Conservation (phyloP, 2,113 vertebrate species). For the Platysternon megacephalum region DNA sequence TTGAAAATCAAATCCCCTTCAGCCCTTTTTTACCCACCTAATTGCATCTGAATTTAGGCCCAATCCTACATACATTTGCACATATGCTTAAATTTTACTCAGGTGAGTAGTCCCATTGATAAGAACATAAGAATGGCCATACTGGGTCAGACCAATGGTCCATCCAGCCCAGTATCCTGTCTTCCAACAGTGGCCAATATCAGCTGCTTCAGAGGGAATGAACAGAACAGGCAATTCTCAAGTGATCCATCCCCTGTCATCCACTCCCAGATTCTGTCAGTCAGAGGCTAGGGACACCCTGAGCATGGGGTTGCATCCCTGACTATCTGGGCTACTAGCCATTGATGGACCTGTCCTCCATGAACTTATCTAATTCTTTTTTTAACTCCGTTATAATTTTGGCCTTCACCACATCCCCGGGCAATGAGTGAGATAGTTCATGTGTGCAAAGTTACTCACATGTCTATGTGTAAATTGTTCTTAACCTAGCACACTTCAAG, state of each 20-base stretch:
- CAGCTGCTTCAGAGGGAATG: not conserved
- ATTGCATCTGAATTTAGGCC: not conserved
- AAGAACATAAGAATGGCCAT: not conserved
- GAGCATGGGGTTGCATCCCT: not conserved
- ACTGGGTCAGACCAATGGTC: not conserved
- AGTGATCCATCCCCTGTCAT: not conserved
- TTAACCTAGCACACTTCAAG: conserved; percentile 1
- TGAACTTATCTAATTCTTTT: not conserved
- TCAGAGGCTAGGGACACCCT: not conserved
- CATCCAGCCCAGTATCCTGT: not conserved
- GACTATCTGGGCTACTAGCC: not conserved
- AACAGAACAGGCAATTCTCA: not conserved
- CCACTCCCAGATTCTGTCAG: not conserved
- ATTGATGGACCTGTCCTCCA: not conserved
- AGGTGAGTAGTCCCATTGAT: not conserved
- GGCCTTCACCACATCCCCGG: not conserved
- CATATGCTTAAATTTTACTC: not conserved
- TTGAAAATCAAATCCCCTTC: not conserved
- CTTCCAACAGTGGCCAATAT: not conserved
- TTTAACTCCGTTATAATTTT: not conserved
- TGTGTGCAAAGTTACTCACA: not conserved
- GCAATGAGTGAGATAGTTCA: not conserved
- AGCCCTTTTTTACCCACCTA: not conserved
- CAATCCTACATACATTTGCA: not conserved
- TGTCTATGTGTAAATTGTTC: not conserved